These are phyloP conservation scores for Sorex maritimensis DNA, from an alignment of 2,797 vertebrate species.

Conservation along the genomic window DNA sequence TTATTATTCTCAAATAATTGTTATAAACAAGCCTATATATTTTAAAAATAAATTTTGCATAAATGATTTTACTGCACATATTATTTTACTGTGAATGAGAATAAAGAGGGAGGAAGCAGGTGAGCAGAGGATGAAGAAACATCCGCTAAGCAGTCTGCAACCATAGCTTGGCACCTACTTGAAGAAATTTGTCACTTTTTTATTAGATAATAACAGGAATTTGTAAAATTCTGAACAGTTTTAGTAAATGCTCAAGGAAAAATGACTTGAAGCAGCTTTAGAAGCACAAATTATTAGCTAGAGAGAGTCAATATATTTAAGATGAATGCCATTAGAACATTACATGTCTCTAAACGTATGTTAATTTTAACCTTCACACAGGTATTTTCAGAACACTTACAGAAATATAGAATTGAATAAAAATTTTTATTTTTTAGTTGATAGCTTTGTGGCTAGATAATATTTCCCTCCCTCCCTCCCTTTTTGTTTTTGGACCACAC, in stretches of 20 bases:
- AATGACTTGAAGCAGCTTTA: constrained; percentile 6
- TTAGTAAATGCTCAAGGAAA: background rate
- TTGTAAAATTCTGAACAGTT: background rate
- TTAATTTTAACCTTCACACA: background rate
- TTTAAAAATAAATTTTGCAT: no score
- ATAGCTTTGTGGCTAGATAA: background rate
- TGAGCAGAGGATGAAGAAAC: background rate
- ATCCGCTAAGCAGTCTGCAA: no score
- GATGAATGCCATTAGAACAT: background rate
- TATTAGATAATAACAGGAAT: constrained; percentile 29
- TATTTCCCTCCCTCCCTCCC: background rate
- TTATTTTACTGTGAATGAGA: background rate
- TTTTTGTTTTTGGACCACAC: no score
- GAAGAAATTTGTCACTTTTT: constrained; percentile 16
- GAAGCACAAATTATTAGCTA: background rate
- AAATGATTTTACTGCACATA: no score
- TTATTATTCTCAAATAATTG: constrained; percentile 43
- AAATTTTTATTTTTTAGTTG: background rate
- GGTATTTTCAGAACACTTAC: background rate
- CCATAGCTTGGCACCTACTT: background rate
- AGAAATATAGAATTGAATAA: background rate
- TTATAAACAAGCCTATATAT: background rate
- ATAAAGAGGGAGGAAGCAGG: background rate
- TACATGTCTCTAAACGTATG: background rate
- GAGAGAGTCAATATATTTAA: background rate